These are phyloP conservation scores for Sebastes nivosus DNA, from an alignment of 2,797 vertebrate species.

Conservation along the genomic window DNA sequence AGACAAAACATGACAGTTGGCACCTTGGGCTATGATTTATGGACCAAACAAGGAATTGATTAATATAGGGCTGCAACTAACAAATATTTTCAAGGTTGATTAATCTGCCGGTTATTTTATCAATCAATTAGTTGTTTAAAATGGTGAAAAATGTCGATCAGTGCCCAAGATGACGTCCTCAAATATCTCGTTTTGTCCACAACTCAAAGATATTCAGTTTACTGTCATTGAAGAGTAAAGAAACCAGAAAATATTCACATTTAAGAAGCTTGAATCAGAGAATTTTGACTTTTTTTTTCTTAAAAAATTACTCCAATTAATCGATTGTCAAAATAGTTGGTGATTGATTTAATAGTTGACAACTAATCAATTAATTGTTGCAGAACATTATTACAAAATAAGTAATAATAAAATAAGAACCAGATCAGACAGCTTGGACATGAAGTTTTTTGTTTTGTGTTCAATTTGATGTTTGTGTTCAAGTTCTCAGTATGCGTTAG, in stretches of 20 bases:
- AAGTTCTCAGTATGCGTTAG: background rate
- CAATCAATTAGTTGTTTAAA: no score
- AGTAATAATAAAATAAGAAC: background rate
- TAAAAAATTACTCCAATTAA: background rate
- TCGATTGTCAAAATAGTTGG: background rate
- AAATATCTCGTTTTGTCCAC: no score
- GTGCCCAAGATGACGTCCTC: no score
- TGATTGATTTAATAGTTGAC: no score
- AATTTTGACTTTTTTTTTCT: background rate
- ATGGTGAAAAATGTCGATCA: no score
- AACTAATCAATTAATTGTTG: background rate
- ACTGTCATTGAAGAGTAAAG: background rate
- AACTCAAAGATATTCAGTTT: background rate
- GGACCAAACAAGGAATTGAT: no score
- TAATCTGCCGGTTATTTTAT: no score
- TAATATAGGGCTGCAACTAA: no score
- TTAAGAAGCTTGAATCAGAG: background rate
- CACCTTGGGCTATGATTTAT: no score
- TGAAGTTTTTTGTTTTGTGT: background rate
- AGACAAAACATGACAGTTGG: no score
- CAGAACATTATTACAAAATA: background rate
- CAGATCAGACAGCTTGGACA: background rate
- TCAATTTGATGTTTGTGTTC: background rate
- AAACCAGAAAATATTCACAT: background rate
- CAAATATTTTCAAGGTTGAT: no score